Percentiles rank a stretch among this genome's conserved stretches.
These are phyloP conservation scores for Mesocentrotus franciscanus DNA, from an alignment of 53 echinoderm and acorn worm species.

Conservation along the genomic window DNA sequence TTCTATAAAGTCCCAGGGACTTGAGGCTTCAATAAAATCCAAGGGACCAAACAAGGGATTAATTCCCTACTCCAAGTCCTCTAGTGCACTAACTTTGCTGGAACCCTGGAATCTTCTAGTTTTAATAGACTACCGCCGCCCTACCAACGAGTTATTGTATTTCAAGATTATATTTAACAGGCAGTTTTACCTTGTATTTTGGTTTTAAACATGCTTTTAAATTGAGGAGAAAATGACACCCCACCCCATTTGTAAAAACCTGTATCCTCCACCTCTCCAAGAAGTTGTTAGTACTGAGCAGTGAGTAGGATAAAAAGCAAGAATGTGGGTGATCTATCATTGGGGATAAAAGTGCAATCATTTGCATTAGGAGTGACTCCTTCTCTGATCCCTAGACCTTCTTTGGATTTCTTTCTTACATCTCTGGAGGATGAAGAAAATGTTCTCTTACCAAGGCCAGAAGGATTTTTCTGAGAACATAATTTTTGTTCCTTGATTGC, in stretches of 20 bases:
- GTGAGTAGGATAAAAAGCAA: neutral
- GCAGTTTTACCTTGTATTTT: neutral
- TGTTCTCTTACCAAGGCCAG: neutral
- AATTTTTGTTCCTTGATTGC: neutral
- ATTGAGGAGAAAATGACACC: neutral
- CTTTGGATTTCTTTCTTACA: neutral
- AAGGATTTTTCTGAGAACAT: conserved; percentile 23
- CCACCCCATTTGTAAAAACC: neutral
- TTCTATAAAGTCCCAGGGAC: neutral
- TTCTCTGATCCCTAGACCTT: neutral
- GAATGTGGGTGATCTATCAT: conserved; percentile 45
- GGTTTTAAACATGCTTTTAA: neutral
- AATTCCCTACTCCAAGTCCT: neutral
- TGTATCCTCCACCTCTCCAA: neutral
- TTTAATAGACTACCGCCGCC: neutral
- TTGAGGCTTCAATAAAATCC: neutral
- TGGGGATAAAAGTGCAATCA: conserved; percentile 24
- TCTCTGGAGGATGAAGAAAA: conserved; percentile 8
- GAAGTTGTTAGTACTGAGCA: neutral
- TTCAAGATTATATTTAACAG: neutral
- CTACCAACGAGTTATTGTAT: neutral
- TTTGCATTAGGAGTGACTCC: conserved; percentile 42
- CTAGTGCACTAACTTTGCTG: conserved; percentile 1
- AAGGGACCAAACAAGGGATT: neutral
- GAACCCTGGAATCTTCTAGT: neutral